A percentile compares a stretch with the other conserved stretches of the same genome.
Conservation (phyloP, 2,797 vertebrate genomes). For the Xiphophorus birchmanni region DNA sequence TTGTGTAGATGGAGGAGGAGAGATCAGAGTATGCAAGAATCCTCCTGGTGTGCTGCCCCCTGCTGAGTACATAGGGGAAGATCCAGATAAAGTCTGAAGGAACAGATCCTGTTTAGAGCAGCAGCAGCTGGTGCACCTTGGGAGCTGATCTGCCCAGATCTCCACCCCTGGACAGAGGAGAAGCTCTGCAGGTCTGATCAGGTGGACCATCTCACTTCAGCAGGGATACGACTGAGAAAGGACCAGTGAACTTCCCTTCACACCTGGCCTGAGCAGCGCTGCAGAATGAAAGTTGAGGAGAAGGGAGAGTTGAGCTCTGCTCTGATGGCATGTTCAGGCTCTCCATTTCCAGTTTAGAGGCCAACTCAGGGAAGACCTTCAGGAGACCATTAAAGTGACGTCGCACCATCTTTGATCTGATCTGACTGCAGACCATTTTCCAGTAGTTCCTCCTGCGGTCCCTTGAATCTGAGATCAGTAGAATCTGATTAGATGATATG, state of each 20-base stretch:
- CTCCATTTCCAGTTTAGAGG: conserved; percentile 28
- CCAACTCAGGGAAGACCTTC: conserved; percentile 69
- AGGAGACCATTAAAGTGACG: conserved; percentile 75
- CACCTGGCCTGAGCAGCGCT: conserved; percentile 18
- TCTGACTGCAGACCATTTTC: conserved; percentile 73
- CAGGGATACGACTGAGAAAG: conserved; percentile 77
- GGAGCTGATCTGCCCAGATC: conserved; percentile 17
- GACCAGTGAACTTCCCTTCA: conserved; percentile 71
- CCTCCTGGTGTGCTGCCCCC: conserved; percentile 33
- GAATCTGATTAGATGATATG: conserved; percentile 44
- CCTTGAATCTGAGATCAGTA: conserved; percentile 46
- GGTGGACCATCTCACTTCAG: background rate
- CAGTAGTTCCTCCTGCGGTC: conserved; percentile 74
- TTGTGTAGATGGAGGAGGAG: conserved; percentile 9
- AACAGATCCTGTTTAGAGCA: conserved; percentile 29
- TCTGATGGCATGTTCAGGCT: conserved; percentile 27
- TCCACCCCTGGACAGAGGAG: conserved; percentile 13
- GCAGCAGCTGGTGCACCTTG: conserved; percentile 41
- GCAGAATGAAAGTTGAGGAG: conserved; percentile 26
- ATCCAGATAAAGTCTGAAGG: conserved; percentile 6
- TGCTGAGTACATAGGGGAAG: conserved; percentile 45
- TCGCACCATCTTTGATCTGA: conserved; percentile 77
- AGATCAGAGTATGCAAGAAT: background rate
- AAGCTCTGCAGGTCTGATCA: background rate
- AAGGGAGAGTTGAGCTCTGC: conserved; percentile 43